A percentile compares a stretch with the other conserved stretches of the same genome.
phyloP scores from a whole-genome alignment of 2,113 vertebrate species.

The Rhea americana region DNA sequence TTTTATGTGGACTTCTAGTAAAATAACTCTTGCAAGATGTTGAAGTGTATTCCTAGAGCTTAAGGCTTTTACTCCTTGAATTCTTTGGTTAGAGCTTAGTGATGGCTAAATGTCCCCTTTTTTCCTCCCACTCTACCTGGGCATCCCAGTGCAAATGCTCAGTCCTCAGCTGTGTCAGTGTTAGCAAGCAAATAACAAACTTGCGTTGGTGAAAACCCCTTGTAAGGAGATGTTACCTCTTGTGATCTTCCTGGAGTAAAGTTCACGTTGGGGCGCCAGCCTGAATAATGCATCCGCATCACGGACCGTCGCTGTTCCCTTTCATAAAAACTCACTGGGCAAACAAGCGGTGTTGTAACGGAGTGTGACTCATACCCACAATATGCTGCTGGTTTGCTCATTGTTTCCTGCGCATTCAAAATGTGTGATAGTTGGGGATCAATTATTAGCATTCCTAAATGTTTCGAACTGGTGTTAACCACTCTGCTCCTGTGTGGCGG shows the following conservation, averaged over 20 bases:
- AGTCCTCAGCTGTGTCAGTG: not conserved
- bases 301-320: not conserved
- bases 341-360: not conserved
- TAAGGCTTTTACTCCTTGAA: not conserved
- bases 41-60: not conserved
- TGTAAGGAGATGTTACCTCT: not conserved
- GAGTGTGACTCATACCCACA: not conserved
- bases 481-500: not conserved
- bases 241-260: conserved; percentile 9
- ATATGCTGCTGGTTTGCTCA: not conserved
- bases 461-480: not conserved
- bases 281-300: not conserved
- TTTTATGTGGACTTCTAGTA: no score
- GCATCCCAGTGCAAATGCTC: not conserved
- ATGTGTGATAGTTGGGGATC: not conserved
- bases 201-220: not conserved
- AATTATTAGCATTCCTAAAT: not conserved
- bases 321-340: not conserved
- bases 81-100: not conserved
- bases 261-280: not conserved
- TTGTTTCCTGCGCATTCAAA: not conserved
- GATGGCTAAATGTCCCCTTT: not conserved
- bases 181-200: not conserved
- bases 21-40: not conserved
- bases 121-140: not conserved